Percentiles rank a stretch among this genome's conserved stretches.
Evolutionary conservation across 1,140 invertebrate genomes (phyloP).

Genomic region (Hylyphantes graminicola): DNA sequence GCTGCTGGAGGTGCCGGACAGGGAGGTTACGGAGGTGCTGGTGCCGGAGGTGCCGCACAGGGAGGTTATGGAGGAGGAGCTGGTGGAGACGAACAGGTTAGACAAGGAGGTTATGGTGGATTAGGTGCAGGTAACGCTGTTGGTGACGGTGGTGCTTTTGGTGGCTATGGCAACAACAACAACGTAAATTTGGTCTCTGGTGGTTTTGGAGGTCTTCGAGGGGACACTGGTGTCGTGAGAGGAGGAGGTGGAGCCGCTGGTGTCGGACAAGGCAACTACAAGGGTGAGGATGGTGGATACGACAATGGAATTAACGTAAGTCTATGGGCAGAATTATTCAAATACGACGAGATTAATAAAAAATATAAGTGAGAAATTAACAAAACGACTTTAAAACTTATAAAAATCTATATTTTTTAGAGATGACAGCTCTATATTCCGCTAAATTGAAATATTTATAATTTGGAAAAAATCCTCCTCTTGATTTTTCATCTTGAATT

Average conservation of each 20-base stretch:
- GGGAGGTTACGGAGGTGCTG: constrained; percentile 32
- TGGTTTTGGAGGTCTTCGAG: constrained; percentile 33
- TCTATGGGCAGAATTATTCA: background rate
- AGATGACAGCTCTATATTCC: background rate
- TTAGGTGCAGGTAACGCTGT: constrained; percentile 20
- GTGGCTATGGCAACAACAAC: constrained; percentile 36
- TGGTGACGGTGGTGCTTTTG: constrained; percentile 45
- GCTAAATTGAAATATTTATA: no score
- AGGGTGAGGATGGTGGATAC: constrained; percentile 57
- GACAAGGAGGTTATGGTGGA: constrained; percentile 3
- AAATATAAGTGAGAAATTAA: no score
- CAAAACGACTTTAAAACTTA: background rate
- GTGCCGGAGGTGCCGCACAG: constrained; percentile 1
- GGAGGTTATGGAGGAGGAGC: constrained; percentile 29
- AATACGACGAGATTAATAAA: no score
- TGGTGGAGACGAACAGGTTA: constrained; percentile 27
- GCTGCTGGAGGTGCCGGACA: constrained; percentile 10
- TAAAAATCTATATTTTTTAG: background rate
- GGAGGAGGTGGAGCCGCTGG: constrained; percentile 36
- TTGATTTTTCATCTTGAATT: no score
- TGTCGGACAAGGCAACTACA: constrained; percentile 59
- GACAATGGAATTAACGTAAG: constrained; percentile 51
- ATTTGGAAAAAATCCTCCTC: no score
- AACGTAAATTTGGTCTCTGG: constrained; percentile 33
- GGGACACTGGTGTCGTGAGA: constrained; percentile 33